Evolutionary conservation across 2,113 vertebrate species (phyloP), one percentile per base, ranked within the genome.

Genomic region (Rhegmatorhina hoffmannsi): DNA sequence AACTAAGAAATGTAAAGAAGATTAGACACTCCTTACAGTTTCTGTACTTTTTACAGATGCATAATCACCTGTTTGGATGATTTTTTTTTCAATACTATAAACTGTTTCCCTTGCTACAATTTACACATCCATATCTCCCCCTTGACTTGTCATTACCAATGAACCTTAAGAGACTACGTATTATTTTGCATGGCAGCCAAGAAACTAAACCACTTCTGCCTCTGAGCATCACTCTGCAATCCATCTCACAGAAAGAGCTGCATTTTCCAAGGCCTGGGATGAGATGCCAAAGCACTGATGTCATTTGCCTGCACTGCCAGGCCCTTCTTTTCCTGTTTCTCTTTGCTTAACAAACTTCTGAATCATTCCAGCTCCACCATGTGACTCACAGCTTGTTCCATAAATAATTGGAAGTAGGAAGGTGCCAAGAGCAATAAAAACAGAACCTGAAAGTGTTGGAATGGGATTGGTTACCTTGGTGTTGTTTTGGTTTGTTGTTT

Each of bases 241-340:
- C 38, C 53, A 69, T 90, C 83, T 72, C 3, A 44, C 3, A 44
- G 77, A 58, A 49, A 67, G n/a, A 62, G 24, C 7, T 11, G 84
- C 10, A 2, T 94, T 87, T 96, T 94, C 88, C 89, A 78, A 63
- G 50, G 79, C 49, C 69, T 89, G 67, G 79, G 56, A 92, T 0
- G 0, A 81, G 81, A 96, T 94, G 95, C 95, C 44, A 6, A 91
- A 79, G 70, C 33, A 68, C 84, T 97, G 92, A 97, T 94, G 89
- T 97, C 23, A 97, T 90, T 76, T 68, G 90, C 23, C 70, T 91
- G 87, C 88, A 72, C 56, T 1, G 46, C 89, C 92, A 93, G 84
- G 76, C 84, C 69, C 84, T 95, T 93, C 88, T 95, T 95, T 94
- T 95, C 88, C 94, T 90, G 58, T 91, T 97, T 92, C 95, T 83